Conservation (phyloP, 2,113 vertebrate genomes). For the Mesocricetus auratus region DNA sequence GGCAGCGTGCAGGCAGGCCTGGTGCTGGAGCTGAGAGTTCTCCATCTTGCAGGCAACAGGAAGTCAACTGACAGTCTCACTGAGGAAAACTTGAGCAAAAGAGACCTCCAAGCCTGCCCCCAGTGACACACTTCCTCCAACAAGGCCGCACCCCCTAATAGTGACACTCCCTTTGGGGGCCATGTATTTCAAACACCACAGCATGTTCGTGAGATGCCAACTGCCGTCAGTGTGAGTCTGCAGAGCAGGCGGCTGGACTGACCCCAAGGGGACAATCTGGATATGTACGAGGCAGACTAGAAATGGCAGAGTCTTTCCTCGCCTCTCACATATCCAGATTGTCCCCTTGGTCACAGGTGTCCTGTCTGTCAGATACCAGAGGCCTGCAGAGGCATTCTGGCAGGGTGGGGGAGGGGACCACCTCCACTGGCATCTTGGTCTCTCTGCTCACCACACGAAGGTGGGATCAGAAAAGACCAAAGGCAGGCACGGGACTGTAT, state of each 20-base stretch:
- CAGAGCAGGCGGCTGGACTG: neutral
- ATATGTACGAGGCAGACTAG: neutral
- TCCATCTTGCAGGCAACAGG: neutral
- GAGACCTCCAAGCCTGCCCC: neutral
- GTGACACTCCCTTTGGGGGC: neutral
- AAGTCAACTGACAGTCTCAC: neutral
- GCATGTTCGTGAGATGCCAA: neutral
- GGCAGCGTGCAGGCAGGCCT: neutral
- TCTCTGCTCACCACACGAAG: too few species aligned
- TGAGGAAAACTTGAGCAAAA: neutral
- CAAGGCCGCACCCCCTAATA: neutral
- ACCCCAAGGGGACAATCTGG: neutral
- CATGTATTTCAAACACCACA: neutral
- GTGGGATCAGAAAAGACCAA: too few species aligned
- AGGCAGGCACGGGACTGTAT: too few species aligned
- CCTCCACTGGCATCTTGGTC: too few species aligned
- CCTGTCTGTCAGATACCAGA: too few species aligned
- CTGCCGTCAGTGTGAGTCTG: rapidly evolving
- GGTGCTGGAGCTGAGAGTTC: too few species aligned
- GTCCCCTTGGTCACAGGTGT: too few species aligned
- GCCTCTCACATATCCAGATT: too few species aligned
- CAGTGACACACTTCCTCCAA: neutral
- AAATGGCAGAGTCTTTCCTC: neutral
- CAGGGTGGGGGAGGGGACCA: too few species aligned
- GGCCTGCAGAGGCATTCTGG: too few species aligned